Evolutionary conservation across 2,888 invertebrate species (phyloP), one percentile per base, ranked within the genome.

Genomic region (Cryptocephalus primarius): DNA sequence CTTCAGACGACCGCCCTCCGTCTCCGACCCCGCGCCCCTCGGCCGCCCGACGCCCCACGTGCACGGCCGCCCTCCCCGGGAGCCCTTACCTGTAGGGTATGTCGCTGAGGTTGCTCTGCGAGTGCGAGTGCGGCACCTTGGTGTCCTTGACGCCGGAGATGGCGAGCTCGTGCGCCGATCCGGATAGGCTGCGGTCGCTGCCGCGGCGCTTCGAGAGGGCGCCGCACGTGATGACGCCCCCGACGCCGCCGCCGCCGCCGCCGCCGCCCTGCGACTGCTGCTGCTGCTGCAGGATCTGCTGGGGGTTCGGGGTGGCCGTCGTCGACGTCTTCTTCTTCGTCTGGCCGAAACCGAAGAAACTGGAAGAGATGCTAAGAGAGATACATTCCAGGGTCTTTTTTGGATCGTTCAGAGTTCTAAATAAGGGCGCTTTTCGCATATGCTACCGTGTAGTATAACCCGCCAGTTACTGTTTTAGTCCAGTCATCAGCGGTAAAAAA

Each of bases 261-360:
- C 68, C 65, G 2, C 64, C 59, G 61, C 53, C 51, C 12, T 36
- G 36, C n/a, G 36, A 36, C 12, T 64, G 67, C 12, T 64, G 67
- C 52, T 66, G 68, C 53, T 69, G 71, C 51, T 73, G 73, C 48
- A 70, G 39, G 33, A 49, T 62, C 51, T 70, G 66, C 42, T 70
- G 65, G 40, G 72, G 70, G 56, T 75, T 75, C 52, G 80, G 69
- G 62, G 67, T 60, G 44, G 62, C 59, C 47, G 59, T 72, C 63
- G 85, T 76, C 53, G 82, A 78, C 51, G 76, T 74, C 71, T 91
- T 91, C 72, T 90, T 90, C 69, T 89, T 91, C 47, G 86, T 85
- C 60, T 85, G 88, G 22, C 85, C 87, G 68, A 94, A 94, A 60
- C 83, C 85, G 71, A 94, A 93, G 73, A 94, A 93, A 62, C 89